phyloP scores from a whole-genome alignment of 2,113 vertebrate genomes.

The Macquaria ambigua region DNA sequence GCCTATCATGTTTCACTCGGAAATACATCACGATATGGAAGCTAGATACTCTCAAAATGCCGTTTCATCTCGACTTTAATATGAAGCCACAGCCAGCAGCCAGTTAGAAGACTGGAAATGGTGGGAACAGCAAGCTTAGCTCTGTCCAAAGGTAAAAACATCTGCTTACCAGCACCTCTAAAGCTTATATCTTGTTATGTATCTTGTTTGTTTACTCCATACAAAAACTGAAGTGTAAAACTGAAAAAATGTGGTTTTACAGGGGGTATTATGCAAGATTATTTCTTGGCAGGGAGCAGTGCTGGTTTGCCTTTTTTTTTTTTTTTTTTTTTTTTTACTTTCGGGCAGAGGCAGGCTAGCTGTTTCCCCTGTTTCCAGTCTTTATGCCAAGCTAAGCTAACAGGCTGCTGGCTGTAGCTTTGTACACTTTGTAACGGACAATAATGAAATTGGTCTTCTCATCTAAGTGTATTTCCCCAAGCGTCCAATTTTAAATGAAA shows the following conservation, averaged over 20 bases:
- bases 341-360: neutral
- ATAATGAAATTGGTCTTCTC: too few relatives aligned
- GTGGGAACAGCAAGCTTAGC: neutral
- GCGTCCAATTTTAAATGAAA: neutral
- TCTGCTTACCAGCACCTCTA: neutral
- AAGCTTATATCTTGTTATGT: neutral
- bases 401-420: neutral
- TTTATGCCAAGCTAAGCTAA: conserved; percentile 9
- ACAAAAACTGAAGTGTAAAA: neutral
- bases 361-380: neutral
- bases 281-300: neutral
- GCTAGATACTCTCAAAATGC: too few relatives aligned
- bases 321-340: too few relatives aligned
- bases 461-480: neutral
- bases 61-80: neutral
- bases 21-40: too few relatives aligned
- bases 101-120: neutral
- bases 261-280: neutral
- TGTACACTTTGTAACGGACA: neutral
- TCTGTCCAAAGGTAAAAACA: neutral
- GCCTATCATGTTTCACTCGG: too few relatives aligned
- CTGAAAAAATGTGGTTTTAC: neutral
- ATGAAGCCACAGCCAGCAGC: neutral
- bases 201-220: neutral
- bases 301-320: neutral